Conservation (phyloP, 2,888 invertebrate species). For the Gortyna flavago region DNA sequence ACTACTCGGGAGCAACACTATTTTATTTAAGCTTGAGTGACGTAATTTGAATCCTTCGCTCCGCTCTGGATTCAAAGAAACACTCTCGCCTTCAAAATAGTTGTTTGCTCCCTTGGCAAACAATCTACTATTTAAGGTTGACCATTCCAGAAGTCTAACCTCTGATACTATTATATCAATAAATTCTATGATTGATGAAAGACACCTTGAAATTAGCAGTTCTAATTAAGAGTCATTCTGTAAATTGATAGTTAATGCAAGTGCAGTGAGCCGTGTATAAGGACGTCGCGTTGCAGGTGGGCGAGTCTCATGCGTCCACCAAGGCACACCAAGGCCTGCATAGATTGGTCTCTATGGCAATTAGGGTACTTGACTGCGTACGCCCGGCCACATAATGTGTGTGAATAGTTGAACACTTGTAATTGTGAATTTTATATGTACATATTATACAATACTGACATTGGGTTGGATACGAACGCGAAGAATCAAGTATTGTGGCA, state of each 20-base stretch:
- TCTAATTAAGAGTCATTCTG: conserved; percentile 65
- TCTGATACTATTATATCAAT: neutral
- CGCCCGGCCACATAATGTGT: neutral
- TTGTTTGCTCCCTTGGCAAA: too few relatives aligned
- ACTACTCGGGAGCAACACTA: too few relatives aligned
- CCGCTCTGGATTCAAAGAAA: too few relatives aligned
- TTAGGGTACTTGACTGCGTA: conserved; percentile 28
- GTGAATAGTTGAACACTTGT: conserved; percentile 10
- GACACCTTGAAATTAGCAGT: conserved; percentile 52
- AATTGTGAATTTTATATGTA: conserved; percentile 14
- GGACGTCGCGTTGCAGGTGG: conserved; percentile 71
- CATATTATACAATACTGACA: neutral
- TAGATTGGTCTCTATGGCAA: conserved; percentile 53
- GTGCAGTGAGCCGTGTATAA: conserved; percentile 75
- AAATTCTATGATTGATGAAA: conserved; percentile 7
- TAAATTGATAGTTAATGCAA: conserved; percentile 73
- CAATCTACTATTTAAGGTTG: too few relatives aligned
- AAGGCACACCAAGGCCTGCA: conserved; percentile 72
- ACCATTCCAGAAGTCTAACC: neutral
- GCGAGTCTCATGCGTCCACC: conserved; percentile 66
- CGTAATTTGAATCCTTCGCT: too few relatives aligned
- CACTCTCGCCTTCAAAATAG: too few relatives aligned
- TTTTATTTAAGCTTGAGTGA: too few relatives aligned
- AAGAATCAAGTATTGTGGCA: neutral
- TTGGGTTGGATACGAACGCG: neutral